phyloP scores from a whole-genome alignment of 92 coral and sea anemone species.

The Porites lobata region DNA sequence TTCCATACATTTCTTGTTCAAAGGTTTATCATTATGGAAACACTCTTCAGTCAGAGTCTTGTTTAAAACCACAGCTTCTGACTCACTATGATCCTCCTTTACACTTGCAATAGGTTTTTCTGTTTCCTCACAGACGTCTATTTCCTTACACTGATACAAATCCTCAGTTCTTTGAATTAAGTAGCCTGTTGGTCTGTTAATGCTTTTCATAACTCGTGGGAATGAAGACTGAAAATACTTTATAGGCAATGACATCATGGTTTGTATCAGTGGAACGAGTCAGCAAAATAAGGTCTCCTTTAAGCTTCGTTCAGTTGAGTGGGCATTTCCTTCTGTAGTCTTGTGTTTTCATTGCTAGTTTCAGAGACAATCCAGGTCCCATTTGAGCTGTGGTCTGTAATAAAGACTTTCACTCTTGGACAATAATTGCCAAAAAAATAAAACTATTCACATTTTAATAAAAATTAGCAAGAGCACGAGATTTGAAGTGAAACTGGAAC shows the following conservation, averaged over 20 bases:
- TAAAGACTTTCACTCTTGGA: neutral
- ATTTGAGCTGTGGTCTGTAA: slow-evolving; percentile 61
- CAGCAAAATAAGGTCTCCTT: slow-evolving; percentile 33
- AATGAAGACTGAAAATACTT: slow-evolving; percentile 29
- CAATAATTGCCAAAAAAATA: slow-evolving; percentile 11
- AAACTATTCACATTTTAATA: neutral
- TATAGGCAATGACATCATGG: slow-evolving; percentile 6
- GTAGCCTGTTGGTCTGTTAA: neutral
- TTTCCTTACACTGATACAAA: neutral
- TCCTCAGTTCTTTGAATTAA: neutral
- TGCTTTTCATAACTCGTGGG: slow-evolving; percentile 38
- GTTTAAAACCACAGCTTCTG: neutral
- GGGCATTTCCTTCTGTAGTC: slow-evolving; percentile 35
- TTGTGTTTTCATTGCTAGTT: neutral
- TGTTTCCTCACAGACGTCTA: neutral
- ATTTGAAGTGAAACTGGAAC: neutral
- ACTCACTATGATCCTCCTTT: neutral
- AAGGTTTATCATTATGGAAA: neutral
- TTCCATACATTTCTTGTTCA: neutral
- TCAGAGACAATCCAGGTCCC: slow-evolving; percentile 52
- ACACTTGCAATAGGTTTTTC: neutral
- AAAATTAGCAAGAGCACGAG: neutral
- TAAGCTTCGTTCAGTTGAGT: slow-evolving; percentile 11
- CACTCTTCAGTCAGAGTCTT: neutral
- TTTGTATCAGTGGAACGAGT: slow-evolving; percentile 4